Conservation (phyloP, 2,113 vertebrate species). For the Atlantisia rogersi region DNA sequence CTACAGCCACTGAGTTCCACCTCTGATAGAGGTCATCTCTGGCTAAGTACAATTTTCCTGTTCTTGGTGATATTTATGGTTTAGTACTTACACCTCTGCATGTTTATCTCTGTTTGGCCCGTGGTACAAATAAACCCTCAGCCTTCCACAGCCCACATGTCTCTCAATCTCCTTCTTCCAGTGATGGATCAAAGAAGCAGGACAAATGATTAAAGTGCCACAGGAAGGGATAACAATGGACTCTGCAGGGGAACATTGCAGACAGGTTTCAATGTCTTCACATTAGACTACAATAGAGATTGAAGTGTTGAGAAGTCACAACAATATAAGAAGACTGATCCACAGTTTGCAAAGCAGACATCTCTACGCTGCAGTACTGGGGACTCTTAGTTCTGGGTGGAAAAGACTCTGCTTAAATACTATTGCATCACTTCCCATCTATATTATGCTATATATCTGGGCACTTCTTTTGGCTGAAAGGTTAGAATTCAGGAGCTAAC, state of each 20-base stretch:
- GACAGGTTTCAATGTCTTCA: neutral
- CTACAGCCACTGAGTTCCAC: neutral
- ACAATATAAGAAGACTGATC: neutral
- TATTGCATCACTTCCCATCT: neutral
- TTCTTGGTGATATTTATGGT: neutral
- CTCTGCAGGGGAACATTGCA: constrained; percentile 74
- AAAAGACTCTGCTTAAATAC: neutral
- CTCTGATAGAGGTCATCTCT: neutral
- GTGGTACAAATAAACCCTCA: constrained; percentile 90
- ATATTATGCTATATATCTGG: neutral
- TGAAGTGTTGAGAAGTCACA: neutral
- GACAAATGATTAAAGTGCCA: constrained; percentile 90
- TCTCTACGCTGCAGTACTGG: neutral
- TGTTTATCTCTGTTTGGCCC: constrained; percentile 84
- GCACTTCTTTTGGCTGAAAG: neutral
- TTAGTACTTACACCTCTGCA: constrained; percentile 79
- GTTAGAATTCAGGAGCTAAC: neutral
- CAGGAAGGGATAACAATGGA: constrained; percentile 71
- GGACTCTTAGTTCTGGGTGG: neutral
- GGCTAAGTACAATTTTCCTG: neutral
- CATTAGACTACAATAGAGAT: neutral
- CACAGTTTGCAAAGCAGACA: neutral
- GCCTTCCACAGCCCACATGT: constrained; percentile 71
- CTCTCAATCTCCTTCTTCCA: constrained; percentile 94
- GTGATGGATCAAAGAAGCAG: constrained; percentile 94